phyloP scores from a whole-genome alignment of 2,113 vertebrate species.

The Larimichthys polyactis region DNA sequence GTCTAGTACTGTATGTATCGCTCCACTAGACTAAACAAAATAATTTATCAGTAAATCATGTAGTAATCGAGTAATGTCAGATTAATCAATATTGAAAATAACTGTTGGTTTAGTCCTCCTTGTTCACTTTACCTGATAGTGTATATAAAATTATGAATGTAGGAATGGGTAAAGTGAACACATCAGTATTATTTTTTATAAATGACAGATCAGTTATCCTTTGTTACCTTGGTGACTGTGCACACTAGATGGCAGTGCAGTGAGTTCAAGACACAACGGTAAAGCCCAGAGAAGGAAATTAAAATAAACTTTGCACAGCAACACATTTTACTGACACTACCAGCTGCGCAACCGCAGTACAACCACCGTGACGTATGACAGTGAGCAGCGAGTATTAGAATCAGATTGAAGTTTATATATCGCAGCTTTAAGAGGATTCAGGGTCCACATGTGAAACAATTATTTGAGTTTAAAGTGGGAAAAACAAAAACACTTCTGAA shows the following conservation, averaged over 20 bases:
- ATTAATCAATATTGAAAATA: not conserved
- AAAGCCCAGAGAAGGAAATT: not conserved
- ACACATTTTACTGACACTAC: slow-evolving; percentile 3
- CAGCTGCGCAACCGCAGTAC: not conserved
- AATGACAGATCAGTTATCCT: not conserved
- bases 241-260: slow-evolving; percentile 61
- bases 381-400: not conserved
- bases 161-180: not conserved
- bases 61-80: too few species aligned
- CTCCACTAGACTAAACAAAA: too few species aligned
- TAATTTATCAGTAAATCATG: not conserved
- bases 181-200: not conserved
- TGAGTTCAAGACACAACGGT: not conserved
- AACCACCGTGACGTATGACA: not conserved
- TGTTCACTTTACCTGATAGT: not conserved
- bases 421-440: not conserved
- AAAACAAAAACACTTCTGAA: too few species aligned
- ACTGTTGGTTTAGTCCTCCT: not conserved
- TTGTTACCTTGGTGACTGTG: not conserved
- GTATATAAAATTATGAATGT: not conserved
- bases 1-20: not conserved
- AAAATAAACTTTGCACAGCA: slow-evolving; percentile 20
- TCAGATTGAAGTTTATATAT: not conserved
- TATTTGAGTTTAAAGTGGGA: too few species aligned
- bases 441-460: too few species aligned